These are phyloP conservation scores for Trogon melanurus DNA, from an alignment of 2,113 vertebrate genomes.

Conservation along the genomic window DNA sequence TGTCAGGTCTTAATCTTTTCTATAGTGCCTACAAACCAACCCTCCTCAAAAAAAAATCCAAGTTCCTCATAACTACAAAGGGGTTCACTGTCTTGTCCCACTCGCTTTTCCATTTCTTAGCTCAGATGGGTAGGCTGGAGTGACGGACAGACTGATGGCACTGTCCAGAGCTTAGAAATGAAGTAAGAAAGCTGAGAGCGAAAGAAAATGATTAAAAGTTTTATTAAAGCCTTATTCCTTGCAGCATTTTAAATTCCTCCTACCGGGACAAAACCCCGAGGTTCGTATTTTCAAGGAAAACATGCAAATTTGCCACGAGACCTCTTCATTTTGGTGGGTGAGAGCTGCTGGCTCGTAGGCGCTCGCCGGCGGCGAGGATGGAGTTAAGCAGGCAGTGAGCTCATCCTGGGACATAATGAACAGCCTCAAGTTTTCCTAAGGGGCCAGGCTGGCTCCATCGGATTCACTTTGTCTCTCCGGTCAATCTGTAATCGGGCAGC, in stretches of 20 bases:
- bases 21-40: not conserved
- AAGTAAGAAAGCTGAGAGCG: not conserved
- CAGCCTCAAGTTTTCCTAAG: conserved; percentile 47
- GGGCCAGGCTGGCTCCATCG: conserved; percentile 42
- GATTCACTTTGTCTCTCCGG: conserved; percentile 43
- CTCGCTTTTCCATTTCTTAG: not conserved
- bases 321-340: rapidly evolving
- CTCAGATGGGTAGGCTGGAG: not conserved
- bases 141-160: not conserved
- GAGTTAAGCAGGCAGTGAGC: conserved; percentile 36
- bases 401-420: conserved; percentile 19
- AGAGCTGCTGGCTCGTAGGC: not conserved
- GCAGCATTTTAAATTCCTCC: not conserved
- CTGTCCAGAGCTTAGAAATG: not conserved
- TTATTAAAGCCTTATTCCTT: not conserved
- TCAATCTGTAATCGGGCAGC: conserved; percentile 44
- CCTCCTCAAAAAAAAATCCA: not conserved
- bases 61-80: not conserved
- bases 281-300: not conserved
- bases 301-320: rapidly evolving
- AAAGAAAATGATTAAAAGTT: not conserved
- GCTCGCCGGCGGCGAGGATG: not conserved
- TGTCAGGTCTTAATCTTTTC: not conserved
- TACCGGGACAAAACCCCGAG: rapidly evolving
- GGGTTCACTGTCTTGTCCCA: not conserved